Conservation (phyloP, 2,113 vertebrate species). For the Eptatretus burgeri region DNA sequence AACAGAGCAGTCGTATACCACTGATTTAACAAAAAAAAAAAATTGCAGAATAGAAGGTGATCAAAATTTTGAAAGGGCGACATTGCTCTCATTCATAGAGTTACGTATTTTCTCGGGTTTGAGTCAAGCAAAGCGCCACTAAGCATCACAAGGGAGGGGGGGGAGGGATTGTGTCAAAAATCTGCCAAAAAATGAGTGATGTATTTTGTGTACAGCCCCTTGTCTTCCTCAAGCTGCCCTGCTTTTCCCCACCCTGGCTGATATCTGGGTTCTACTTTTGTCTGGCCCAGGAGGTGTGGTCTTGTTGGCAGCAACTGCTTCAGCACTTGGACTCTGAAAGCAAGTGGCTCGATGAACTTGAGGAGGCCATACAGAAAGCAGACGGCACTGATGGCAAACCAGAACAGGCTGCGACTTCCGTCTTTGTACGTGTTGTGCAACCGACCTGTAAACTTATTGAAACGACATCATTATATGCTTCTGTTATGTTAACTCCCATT, state of each 20-base stretch:
- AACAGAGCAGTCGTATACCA: no score
- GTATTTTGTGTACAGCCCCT: slow-evolving; percentile 5
- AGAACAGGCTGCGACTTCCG: slow-evolving; percentile 41
- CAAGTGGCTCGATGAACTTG: slow-evolving; percentile 55
- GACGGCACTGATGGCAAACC: slow-evolving; percentile 29
- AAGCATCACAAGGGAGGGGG: neutral
- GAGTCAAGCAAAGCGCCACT: no score
- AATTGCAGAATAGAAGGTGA: no score
- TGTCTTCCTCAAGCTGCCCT: slow-evolving; percentile 6
- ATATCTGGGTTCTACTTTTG: neutral
- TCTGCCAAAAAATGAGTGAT: slow-evolving; percentile 6
- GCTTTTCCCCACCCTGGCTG: slow-evolving; percentile 4
- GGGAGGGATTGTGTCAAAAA: neutral
- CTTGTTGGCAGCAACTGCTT: slow-evolving; percentile 61
- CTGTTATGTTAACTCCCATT: neutral
- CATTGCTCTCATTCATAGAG: no score
- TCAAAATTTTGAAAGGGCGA: no score
- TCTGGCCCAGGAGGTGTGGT: slow-evolving; percentile 61
- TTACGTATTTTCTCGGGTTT: no score
- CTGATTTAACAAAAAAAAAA: no score
- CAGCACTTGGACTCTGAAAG: slow-evolving; percentile 66
- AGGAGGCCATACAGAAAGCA: slow-evolving; percentile 43
- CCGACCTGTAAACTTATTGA: neutral
- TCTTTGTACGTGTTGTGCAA: slow-evolving; percentile 29
- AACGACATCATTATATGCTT: neutral